Conservation (phyloP, 1,140 invertebrate genomes). For the Rhysida immarginata region DNA sequence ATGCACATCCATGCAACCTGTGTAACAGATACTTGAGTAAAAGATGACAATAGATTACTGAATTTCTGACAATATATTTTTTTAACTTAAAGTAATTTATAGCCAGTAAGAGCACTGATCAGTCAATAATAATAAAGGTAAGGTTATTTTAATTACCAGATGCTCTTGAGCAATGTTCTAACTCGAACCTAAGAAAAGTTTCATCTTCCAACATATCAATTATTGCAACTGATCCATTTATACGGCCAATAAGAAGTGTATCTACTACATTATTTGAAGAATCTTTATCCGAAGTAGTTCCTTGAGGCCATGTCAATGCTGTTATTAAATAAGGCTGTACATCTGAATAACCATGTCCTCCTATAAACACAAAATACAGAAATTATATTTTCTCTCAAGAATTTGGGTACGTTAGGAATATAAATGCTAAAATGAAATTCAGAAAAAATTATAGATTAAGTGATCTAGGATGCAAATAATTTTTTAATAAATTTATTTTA, state of each 20-base stretch:
- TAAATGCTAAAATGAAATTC: too few relatives aligned
- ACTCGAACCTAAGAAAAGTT: constrained; percentile 26
- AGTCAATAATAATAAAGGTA: too few relatives aligned
- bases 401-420: too few relatives aligned
- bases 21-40: constrained; percentile 36
- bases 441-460: too few relatives aligned
- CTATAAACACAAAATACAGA: too few relatives aligned
- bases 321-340: constrained; percentile 27
- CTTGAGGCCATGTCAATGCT: constrained; percentile 33
- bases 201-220: constrained; percentile 26
- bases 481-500: too few relatives aligned
- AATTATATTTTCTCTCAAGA: too few relatives aligned
- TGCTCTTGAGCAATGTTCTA: constrained; percentile 30
- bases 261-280: constrained; percentile 25
- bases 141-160: constrained; percentile 26
- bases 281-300: constrained; percentile 22
- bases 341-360: constrained; percentile 2
- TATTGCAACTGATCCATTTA: constrained; percentile 35
- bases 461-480: too few relatives aligned
- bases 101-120: too few relatives aligned
- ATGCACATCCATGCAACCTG: constrained; percentile 40
- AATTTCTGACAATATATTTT: too few relatives aligned
- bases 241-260: constrained; percentile 35
- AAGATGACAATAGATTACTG: constrained; percentile 15
- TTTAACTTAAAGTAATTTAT: too few relatives aligned